phyloP scores from a whole-genome alignment of 1,140 invertebrate species.

The Temnothorax longispinosus region DNA sequence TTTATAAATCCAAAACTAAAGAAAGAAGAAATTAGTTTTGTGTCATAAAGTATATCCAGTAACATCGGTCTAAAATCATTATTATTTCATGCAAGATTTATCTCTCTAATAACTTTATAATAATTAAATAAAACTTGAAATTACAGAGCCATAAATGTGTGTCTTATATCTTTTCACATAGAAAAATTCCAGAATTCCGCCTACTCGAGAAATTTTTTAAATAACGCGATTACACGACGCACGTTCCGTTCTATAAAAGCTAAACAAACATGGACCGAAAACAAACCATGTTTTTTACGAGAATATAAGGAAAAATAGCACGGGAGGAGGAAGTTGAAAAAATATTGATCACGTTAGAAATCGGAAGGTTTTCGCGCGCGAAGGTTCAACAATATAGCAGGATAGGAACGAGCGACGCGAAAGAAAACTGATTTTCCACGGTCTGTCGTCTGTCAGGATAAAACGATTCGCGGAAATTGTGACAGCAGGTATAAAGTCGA shows the following conservation, averaged over 20 bases:
- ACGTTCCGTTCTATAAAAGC: background rate
- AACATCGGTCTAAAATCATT: background rate
- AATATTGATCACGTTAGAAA: background rate
- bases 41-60: background rate
- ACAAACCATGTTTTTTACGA: background rate
- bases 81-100: background rate
- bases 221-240: background rate
- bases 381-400: slow-evolving; percentile 22
- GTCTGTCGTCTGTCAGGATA: slow-evolving; percentile 54
- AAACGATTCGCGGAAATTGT: slow-evolving; percentile 78
- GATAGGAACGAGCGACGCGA: slow-evolving; percentile 65
- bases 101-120: background rate
- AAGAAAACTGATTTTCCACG: slow-evolving; percentile 77
- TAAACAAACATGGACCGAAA: background rate
- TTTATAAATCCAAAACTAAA: slow-evolving; percentile 9
- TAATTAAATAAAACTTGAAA: background rate
- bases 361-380: slow-evolving; percentile 49
- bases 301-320: background rate
- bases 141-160: background rate
- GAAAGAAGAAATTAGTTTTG: background rate
- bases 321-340: background rate
- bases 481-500: slow-evolving; percentile 60
- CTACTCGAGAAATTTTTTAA: background rate
- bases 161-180: background rate
- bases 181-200: background rate